phyloP scores from a whole-genome alignment of 2,797 vertebrate species.

The Melopsittacus undulatus region DNA sequence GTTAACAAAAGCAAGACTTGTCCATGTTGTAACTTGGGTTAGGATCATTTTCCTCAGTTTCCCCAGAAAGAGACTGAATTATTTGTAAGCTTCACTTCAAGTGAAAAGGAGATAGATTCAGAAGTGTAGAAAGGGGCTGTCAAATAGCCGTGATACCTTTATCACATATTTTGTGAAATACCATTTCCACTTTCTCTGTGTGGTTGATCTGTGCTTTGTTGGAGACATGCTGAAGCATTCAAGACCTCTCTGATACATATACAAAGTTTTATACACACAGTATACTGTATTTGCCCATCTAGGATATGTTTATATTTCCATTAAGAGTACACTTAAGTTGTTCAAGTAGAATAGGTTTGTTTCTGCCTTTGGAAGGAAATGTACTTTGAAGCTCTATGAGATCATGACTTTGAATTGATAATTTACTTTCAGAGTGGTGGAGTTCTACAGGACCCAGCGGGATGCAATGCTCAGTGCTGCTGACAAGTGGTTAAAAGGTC shows the following conservation, averaged over 20 bases:
- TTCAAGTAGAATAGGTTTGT: background rate
- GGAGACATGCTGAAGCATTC: background rate
- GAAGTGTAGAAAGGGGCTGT: background rate
- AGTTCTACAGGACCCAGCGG: constrained; percentile 87
- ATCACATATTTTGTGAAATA: background rate
- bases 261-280: background rate
- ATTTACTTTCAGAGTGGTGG: constrained; percentile 80
- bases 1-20: background rate
- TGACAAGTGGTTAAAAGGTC: constrained; percentile 92
- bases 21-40: background rate
- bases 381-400: background rate
- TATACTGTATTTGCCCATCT: background rate
- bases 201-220: background rate
- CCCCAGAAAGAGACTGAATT: background rate
- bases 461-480: constrained; percentile 87
- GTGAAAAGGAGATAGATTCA: background rate
- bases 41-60: background rate
- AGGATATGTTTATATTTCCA: background rate
- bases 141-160: background rate
- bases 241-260: background rate
- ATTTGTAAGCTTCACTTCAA: background rate
- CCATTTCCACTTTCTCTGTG: background rate
- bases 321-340: background rate
- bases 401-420: background rate
- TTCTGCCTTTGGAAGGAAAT: background rate